Evolutionary conservation across 2,113 vertebrate species (phyloP).

Genomic region (Dromas ardeola): DNA sequence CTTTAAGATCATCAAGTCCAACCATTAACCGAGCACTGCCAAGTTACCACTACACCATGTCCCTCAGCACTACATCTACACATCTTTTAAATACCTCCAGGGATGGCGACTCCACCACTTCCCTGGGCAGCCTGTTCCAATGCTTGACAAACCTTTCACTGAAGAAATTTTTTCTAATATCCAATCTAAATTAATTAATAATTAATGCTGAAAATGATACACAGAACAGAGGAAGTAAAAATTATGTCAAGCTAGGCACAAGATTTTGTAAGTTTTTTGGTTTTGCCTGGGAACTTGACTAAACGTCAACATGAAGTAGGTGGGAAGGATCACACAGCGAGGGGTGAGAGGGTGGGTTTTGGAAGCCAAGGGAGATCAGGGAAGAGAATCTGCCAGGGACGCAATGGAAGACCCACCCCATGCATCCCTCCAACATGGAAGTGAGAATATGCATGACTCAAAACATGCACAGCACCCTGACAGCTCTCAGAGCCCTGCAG

Average conservation of each 20-base stretch:
- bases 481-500: not conserved
- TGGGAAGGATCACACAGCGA: not conserved
- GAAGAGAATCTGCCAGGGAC: not conserved
- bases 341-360: fast-evolving
- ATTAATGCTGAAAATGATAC: not conserved
- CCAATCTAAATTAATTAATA: not conserved
- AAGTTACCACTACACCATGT: not conserved
- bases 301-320: not conserved
- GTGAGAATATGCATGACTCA: fast-evolving
- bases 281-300: not conserved
- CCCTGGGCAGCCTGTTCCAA: not conserved
- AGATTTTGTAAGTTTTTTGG: not conserved
- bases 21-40: not conserved
- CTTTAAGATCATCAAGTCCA: not conserved
- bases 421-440: not conserved
- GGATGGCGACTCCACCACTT: not conserved
- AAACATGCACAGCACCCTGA: not conserved
- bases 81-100: not conserved
- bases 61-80: not conserved
- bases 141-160: not conserved
- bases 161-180: not conserved
- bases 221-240: not conserved
- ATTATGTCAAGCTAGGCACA: not conserved
- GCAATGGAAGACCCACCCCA: not conserved
- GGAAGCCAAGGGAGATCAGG: not conserved